Conservation (phyloP, 2,113 vertebrate species). For the Heptranchias perlo region DNA sequence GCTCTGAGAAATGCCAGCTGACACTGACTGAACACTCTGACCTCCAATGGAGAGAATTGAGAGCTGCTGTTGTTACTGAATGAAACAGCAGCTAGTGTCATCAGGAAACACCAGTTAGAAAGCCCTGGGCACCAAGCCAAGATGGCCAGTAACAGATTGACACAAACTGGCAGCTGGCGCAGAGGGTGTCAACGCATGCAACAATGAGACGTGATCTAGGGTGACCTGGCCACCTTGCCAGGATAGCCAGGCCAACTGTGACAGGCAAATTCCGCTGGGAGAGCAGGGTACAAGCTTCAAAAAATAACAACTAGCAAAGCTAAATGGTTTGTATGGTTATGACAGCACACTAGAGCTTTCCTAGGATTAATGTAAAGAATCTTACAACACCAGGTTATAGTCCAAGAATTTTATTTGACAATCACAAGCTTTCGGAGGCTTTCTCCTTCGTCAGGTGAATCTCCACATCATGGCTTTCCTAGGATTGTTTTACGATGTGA, state of each 20-base stretch:
- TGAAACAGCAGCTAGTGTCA: conserved; percentile 4
- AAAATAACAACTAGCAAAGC: not conserved
- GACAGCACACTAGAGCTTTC: not conserved
- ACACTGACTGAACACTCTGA: conserved; percentile 59
- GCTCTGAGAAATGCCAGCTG: conserved; percentile 55
- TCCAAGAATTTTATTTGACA: too few relatives aligned
- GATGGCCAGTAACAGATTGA: conserved; percentile 4
- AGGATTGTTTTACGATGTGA: not conserved
- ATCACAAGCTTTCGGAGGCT: too few relatives aligned
- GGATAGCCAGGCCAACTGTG: not conserved
- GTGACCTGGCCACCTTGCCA: conserved; percentile 13
- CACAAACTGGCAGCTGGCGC: conserved; percentile 14
- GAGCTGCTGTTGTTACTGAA: conserved; percentile 26
- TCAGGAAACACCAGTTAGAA: not conserved
- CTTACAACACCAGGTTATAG: too few relatives aligned
- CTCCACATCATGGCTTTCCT: too few relatives aligned
- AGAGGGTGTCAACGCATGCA: not conserved
- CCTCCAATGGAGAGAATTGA: conserved; percentile 50
- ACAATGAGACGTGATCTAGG: not conserved
- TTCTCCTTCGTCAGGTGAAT: too few relatives aligned
- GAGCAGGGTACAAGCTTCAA: not conserved
- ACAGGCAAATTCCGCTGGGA: not conserved
- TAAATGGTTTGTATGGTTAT: not conserved
- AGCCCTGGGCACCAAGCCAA: not conserved
- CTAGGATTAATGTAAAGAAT: too few relatives aligned